phyloP scores from a whole-genome alignment of 2,113 vertebrate genomes.

The Stegastes partitus region DNA sequence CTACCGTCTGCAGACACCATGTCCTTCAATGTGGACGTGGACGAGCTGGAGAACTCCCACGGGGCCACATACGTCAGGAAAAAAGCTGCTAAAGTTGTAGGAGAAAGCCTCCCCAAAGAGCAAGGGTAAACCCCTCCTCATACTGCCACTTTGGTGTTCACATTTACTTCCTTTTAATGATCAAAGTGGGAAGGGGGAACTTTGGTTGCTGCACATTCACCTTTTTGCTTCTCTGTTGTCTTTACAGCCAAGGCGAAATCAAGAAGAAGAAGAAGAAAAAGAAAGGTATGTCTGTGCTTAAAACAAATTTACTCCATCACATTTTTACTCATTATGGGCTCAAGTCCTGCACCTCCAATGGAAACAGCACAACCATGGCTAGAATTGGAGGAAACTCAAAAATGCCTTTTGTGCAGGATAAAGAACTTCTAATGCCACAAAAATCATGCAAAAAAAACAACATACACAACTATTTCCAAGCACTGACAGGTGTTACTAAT shows the following conservation, averaged over 20 bases:
- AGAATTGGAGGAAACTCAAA: too few species aligned
- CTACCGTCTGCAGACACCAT: constrained; percentile 94
- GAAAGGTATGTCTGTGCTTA: constrained; percentile 86
- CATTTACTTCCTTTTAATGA: too few species aligned
- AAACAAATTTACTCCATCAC: neutral
- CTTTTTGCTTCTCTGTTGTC: neutral
- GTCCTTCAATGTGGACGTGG: constrained; percentile 96
- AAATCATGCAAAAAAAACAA: too few species aligned
- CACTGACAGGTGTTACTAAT: too few species aligned
- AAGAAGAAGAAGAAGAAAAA: constrained; percentile 99
- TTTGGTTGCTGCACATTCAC: neutral
- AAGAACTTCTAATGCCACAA: too few species aligned
- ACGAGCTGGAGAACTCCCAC: constrained; percentile 97
- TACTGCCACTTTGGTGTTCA: neutral
- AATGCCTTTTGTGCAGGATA: too few species aligned
- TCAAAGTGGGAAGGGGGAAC: neutral
- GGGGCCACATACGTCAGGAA: constrained; percentile 95
- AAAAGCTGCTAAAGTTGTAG: constrained; percentile 91
- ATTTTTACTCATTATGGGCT: too few species aligned
- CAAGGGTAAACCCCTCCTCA: constrained; percentile 83
- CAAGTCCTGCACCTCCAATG: too few species aligned
- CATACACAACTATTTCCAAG: too few species aligned
- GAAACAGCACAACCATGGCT: too few species aligned
- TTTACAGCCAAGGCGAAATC: constrained; percentile 89
- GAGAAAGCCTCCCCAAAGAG: constrained; percentile 91